These are phyloP conservation scores for Garra rufa DNA, from an alignment of 2,113 vertebrate species.

Conservation along the genomic window DNA sequence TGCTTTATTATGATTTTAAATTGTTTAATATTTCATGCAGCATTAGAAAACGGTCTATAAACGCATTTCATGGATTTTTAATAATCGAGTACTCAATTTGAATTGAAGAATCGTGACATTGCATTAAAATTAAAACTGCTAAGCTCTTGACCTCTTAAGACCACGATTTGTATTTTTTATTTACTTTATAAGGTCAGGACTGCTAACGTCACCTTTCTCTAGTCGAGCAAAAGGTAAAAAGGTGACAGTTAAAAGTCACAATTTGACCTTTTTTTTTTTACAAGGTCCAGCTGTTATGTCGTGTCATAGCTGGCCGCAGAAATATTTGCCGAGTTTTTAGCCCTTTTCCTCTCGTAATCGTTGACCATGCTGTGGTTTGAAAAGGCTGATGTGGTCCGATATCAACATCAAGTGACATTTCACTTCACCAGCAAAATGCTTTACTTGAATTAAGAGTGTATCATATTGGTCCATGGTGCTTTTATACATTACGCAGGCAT, in stretches of 20 bases:
- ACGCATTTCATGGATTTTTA: no score
- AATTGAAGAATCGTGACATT: no score
- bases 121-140: no score
- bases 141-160: no score
- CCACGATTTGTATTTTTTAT: no score
- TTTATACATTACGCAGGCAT: neutral
- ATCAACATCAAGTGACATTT: slow-evolving; percentile 17
- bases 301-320: neutral
- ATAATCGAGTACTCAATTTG: no score
- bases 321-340: neutral
- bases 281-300: neutral
- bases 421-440: slow-evolving; percentile 10
- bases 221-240: neutral
- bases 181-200: no score
- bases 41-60: no score
- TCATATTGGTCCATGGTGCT: neutral
- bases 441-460: slow-evolving; percentile 7
- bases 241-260: no score
- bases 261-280: neutral
- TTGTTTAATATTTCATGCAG: no score
- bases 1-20: no score
- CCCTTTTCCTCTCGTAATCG: slow-evolving; percentile 29
- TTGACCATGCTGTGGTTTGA: slow-evolving; percentile 1
- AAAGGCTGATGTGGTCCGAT: slow-evolving; percentile 38
- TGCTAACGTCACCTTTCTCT: neutral